phyloP scores from a whole-genome alignment of 2,888 invertebrate genomes.

The Xestia c-nigrum region DNA sequence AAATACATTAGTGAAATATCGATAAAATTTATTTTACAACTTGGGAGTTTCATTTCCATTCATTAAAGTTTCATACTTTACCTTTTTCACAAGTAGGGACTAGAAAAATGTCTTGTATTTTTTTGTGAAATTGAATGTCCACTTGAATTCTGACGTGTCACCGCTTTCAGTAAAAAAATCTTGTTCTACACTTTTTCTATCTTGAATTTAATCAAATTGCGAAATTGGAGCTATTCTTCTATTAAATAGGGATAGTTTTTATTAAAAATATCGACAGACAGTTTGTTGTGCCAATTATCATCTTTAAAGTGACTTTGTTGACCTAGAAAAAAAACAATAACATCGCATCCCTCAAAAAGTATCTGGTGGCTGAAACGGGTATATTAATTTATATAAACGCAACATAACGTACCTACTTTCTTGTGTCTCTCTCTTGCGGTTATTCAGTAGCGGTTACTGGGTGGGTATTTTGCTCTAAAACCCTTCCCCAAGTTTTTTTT shows the following conservation, averaged over 20 bases:
- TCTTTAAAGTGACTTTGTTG: background rate
- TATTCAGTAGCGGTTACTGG: background rate
- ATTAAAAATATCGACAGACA: background rate
- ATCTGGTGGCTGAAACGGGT: background rate
- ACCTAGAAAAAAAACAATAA: no score
- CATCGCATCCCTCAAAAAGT: no score
- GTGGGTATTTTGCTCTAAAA: background rate
- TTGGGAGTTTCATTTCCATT: background rate
- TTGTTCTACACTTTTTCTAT: background rate
- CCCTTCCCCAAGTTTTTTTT: background rate
- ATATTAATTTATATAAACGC: background rate
- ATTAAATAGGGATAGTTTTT: background rate
- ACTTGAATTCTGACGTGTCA: conserved; percentile 10
- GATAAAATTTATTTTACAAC: no score
- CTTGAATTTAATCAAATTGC: conserved; percentile 15
- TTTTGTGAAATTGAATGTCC: conserved; percentile 22
- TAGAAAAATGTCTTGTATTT: conserved; percentile 13
- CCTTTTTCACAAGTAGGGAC: conserved; percentile 1
- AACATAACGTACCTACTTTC: no score
- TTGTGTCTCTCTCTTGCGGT: no score
- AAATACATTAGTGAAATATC: background rate
- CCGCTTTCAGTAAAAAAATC: conserved; percentile 9
- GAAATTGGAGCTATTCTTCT: conserved; percentile 1
- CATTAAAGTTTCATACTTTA: background rate
- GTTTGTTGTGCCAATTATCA: background rate